phyloP scores from a whole-genome alignment of 2,113 vertebrate genomes.

The Varanus komodoensis region DNA sequence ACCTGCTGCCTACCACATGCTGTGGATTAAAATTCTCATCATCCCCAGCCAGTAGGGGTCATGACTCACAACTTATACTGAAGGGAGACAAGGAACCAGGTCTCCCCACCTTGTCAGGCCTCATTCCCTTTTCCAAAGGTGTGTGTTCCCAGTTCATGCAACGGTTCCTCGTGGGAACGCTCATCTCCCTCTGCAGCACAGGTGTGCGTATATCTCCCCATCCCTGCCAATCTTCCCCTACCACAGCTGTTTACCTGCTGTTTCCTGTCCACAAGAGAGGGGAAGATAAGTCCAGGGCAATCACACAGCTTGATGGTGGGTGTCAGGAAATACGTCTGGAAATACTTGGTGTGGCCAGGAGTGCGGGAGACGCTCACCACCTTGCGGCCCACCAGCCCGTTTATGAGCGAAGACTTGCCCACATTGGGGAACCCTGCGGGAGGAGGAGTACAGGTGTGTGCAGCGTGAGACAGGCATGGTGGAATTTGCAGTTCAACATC shows the following conservation, averaged over 20 bases:
- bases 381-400: constrained; percentile 89
- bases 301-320: constrained; percentile 90
- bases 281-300: constrained; percentile 92
- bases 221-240: neutral
- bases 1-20: no score
- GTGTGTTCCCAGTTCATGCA: neutral
- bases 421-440: constrained; percentile 89
- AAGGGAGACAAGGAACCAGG: neutral
- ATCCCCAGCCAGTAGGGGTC: no score
- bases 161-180: neutral
- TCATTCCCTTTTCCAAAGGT: neutral
- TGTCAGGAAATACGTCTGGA: constrained; percentile 95
- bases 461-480: no score
- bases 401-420: constrained; percentile 92
- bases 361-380: constrained; percentile 93
- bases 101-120: neutral
- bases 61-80: neutral
- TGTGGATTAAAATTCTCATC: no score
- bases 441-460: neutral
- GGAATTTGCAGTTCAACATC: no score
- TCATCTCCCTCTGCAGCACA: neutral
- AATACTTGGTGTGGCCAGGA: constrained; percentile 95
- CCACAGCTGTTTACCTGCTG: constrained; percentile 79
- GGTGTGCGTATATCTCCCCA: no score
- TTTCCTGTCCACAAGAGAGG: constrained; percentile 84